Evolutionary conservation across 2,797 vertebrate species (phyloP).

Genomic region (Chrysocyon brachyurus): DNA sequence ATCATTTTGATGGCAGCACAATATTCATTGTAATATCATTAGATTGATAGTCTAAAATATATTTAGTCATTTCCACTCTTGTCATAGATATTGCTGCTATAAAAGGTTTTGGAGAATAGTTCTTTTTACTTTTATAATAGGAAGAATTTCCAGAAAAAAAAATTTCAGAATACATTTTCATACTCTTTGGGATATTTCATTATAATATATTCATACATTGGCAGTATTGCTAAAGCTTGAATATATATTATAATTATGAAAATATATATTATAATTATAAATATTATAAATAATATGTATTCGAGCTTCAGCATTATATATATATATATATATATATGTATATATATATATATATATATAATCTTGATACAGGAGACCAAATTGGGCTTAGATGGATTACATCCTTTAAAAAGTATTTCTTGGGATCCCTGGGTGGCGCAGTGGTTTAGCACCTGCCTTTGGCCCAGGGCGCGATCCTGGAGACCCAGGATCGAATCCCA

Average conservation of each 20-base stretch:
- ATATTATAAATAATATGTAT: neutral
- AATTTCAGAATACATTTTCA: slow-evolving; percentile 35
- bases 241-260: neutral
- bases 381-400: neutral
- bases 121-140: neutral
- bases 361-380: neutral
- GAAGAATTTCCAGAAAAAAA: neutral
- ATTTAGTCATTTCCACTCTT: neutral
- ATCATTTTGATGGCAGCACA: neutral
- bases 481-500: no score
- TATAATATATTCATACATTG: neutral
- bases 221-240: neutral
- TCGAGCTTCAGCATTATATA: neutral
- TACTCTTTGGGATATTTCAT: neutral
- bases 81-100: neutral
- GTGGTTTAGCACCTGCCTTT: no score
- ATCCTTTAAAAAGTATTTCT: neutral
- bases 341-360: neutral
- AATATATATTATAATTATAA: neutral
- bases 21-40: neutral
- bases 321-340: no score
- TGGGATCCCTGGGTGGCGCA: no score
- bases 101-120: neutral
- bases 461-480: no score
- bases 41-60: neutral